Evolutionary conservation across 2,888 invertebrate species (phyloP).

Genomic region (Sarcophaga caerulescens): DNA sequence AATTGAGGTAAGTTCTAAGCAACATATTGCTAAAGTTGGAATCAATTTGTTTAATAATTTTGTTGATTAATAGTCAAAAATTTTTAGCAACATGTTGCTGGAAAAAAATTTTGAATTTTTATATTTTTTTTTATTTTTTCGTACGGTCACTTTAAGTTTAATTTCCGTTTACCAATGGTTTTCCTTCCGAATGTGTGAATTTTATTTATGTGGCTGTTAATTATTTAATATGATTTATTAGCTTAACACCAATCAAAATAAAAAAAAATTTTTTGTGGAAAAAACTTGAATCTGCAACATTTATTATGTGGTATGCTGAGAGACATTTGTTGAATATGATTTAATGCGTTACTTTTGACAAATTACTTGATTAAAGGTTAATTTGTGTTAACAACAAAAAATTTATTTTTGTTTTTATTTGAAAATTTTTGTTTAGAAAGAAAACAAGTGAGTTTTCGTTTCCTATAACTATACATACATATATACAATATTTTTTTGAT

Average conservation of each 20-base stretch:
- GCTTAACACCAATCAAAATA: conserved; percentile 26
- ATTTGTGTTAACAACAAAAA: conserved; percentile 59
- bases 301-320: conserved; percentile 47
- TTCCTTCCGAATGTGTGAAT: conserved; percentile 59
- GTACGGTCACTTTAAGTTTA: not conserved
- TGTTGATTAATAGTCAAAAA: not conserved
- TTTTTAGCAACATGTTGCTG: conserved; percentile 51
- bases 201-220: conserved; percentile 66
- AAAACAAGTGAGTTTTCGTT: conserved; percentile 10
- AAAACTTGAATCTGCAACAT: conserved; percentile 65
- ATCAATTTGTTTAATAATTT: too few species aligned
- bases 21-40: conserved; percentile 30
- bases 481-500: conserved; percentile 9
- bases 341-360: conserved; percentile 64
- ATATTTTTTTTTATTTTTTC: not conserved
- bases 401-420: conserved; percentile 20
- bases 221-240: conserved; percentile 67
- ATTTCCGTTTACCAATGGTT: not conserved
- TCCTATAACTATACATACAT: conserved; percentile 24
- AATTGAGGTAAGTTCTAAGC: not conserved
- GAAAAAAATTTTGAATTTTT: too few species aligned
- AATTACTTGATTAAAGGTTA: conserved; percentile 68
- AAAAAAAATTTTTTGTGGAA: not conserved
- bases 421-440: conserved; percentile 2
- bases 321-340: conserved; percentile 40